phyloP scores from a whole-genome alignment of 2,113 vertebrate species.

The Gnathonemus longibarbis region DNA sequence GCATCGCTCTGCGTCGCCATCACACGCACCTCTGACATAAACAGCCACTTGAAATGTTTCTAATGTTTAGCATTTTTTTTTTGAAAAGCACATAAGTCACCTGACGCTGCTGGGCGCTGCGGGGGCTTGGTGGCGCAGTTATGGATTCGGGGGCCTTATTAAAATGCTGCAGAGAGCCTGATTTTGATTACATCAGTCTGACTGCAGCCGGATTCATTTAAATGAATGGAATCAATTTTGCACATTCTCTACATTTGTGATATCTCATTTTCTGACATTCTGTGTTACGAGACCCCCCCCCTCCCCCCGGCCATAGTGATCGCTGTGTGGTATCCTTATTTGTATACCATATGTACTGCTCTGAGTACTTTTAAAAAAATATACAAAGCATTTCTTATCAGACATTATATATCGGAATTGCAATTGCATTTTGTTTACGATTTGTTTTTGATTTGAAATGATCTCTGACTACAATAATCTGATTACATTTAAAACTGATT shows the following conservation, averaged over 20 bases:
- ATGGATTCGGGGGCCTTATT: not conserved
- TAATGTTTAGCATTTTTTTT: not conserved
- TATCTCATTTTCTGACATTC: constrained; percentile 5
- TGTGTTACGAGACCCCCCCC: not conserved
- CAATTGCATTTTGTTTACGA: not conserved
- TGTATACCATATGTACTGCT: not conserved
- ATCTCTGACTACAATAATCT: not conserved
- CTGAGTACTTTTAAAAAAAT: not conserved
- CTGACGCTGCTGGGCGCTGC: no score
- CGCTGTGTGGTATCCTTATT: not conserved
- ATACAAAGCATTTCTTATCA: not conserved
- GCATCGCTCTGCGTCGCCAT: not conserved
- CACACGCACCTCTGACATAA: not conserved
- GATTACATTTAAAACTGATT: not conserved
- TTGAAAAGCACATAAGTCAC: not conserved
- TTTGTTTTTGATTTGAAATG: not conserved
- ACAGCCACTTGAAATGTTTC: not conserved
- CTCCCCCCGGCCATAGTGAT: not conserved
- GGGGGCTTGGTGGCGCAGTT: not conserved
- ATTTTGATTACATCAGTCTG: not conserved
- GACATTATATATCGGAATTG: not conserved
- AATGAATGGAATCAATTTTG: constrained; percentile 11
- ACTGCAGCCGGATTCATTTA: not conserved
- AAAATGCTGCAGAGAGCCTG: not conserved
- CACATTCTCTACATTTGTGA: not conserved